Conservation (phyloP, 2,888 invertebrate species). For the Chamaedrilus cognettii region DNA sequence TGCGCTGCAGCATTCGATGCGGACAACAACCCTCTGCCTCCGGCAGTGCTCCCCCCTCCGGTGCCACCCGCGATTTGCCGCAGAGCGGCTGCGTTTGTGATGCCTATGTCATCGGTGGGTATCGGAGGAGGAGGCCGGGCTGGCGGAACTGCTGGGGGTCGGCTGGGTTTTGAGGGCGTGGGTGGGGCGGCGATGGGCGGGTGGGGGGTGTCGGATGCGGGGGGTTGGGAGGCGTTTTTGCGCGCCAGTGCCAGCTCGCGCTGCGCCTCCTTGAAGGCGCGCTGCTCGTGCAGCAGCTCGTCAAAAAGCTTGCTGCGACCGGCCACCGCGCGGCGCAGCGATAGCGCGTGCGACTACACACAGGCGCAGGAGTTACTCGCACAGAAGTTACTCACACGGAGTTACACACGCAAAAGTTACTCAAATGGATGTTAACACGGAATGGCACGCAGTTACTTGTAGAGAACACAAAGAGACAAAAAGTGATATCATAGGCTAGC, state of each 20-base stretch:
- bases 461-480: too few relatives aligned
- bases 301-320: constrained; percentile 77
- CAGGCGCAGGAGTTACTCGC: too few relatives aligned
- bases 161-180: not conserved
- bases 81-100: not conserved
- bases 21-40: not conserved
- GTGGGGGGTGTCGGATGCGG: constrained; percentile 27
- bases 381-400: too few relatives aligned
- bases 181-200: not conserved
- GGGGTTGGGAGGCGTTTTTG: not conserved
- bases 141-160: too few relatives aligned
- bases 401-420: too few relatives aligned
- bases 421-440: too few relatives aligned
- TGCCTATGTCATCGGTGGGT: too few relatives aligned
- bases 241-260: constrained; percentile 43
- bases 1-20: constrained; percentile 1
- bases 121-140: too few relatives aligned
- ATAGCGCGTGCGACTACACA: constrained; percentile 66
- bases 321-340: constrained; percentile 70
- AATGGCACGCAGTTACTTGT: too few relatives aligned
- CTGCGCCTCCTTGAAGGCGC: constrained; percentile 56
- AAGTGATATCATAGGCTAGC: too few relatives aligned
- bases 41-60: not conserved
- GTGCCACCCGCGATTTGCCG: too few relatives aligned
- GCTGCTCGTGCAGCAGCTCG: constrained; percentile 73